Evolutionary conservation across 2,797 vertebrate genomes (phyloP).

Genomic region (Hyperoplus immaculatus): DNA sequence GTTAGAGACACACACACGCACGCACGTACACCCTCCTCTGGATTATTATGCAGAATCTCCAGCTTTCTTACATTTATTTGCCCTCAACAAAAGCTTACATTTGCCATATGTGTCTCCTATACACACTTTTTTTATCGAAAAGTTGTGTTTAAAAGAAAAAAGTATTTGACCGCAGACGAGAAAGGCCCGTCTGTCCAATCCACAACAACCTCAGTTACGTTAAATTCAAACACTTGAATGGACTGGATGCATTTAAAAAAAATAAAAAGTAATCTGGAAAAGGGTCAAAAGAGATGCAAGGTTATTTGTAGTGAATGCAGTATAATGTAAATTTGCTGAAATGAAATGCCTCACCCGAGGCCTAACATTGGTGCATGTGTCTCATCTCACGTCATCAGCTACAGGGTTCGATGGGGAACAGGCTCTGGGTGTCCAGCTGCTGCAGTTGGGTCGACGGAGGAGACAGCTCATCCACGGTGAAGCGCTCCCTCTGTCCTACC

Average conservation of each 20-base stretch:
- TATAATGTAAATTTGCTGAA: too few species aligned
- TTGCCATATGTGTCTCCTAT: too few species aligned
- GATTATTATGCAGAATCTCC: too few species aligned
- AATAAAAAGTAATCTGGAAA: too few species aligned
- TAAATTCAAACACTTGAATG: neutral
- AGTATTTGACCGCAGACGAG: neutral
- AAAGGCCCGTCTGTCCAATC: too few species aligned
- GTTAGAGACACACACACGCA: conserved; percentile 72
- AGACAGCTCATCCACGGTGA: conserved; percentile 89
- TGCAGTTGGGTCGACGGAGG: conserved; percentile 88
- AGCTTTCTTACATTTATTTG: neutral
- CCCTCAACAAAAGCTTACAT: too few species aligned
- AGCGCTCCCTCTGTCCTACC: conserved; percentile 89
- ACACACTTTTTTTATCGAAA: too few species aligned
- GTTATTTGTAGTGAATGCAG: too few species aligned
- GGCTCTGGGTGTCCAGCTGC: conserved; percentile 92
- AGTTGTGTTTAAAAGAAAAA: neutral
- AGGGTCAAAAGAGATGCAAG: too few species aligned
- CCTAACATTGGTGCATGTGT: neutral
- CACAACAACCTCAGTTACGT: neutral
- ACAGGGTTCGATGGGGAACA: conserved; percentile 95
- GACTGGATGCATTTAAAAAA: neutral
- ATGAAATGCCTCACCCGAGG: too few species aligned
- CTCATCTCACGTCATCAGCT: conserved; percentile 56
- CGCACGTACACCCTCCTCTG: neutral